Conservation (phyloP, 2,797 vertebrate species). For the Gymnothorax javanicus region DNA sequence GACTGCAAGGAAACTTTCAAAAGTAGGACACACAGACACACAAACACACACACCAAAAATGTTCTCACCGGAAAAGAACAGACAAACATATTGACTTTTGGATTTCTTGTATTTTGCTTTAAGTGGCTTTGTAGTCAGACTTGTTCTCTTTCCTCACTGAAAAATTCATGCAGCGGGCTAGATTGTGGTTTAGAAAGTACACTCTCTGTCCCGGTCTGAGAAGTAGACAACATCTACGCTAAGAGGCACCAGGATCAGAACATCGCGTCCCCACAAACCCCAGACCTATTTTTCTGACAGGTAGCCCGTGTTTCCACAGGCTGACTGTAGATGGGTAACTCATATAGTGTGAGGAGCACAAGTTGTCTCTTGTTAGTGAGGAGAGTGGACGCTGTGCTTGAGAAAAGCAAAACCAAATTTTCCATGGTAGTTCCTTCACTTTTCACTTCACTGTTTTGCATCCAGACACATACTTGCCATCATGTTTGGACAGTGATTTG, state of each 20-base stretch:
- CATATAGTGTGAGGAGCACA: background rate
- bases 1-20: background rate
- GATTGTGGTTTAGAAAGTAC: background rate
- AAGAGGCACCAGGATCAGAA: background rate
- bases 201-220: background rate
- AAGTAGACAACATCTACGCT: background rate
- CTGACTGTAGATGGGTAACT: background rate
- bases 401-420: background rate
- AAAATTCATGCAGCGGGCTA: conserved; percentile 15
- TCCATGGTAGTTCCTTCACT: background rate
- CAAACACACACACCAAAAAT: background rate
- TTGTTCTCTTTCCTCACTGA: conserved; percentile 1
- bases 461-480: conserved; percentile 54
- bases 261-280: background rate
- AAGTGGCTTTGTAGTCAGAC: background rate
- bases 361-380: background rate
- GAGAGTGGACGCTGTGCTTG: background rate
- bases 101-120: conserved; percentile 16
- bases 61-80: background rate
- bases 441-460: conserved; percentile 47
- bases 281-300: background rate
- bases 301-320: background rate
- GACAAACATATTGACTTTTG: conserved; percentile 12
- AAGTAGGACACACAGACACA: background rate
- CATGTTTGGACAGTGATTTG: conserved; percentile 39